Evolutionary conservation across 53 echinoderm and acorn worm species (phyloP).

Genomic region (Apostichopus leukothele): DNA sequence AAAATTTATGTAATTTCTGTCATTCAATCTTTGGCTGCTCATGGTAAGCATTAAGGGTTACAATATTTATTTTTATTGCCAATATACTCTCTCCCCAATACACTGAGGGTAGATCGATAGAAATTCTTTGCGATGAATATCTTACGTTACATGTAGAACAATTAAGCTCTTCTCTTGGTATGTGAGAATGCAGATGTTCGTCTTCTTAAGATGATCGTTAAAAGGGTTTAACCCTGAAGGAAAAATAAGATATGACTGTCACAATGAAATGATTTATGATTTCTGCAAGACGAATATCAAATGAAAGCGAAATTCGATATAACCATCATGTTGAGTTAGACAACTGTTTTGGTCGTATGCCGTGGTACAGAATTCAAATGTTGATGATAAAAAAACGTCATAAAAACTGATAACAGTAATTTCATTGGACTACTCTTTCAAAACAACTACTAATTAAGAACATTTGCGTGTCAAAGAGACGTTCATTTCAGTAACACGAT

Average conservation of each 20-base stretch:
- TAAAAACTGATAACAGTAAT: not conserved
- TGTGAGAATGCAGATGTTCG: constrained; percentile 40
- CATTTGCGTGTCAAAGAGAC: not conserved
- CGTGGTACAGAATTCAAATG: not conserved
- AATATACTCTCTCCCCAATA: not conserved
- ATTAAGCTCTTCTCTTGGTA: constrained; percentile 34
- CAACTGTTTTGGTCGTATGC: not conserved
- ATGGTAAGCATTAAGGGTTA: not conserved
- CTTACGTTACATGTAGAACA: constrained; percentile 1
- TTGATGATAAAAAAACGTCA: not conserved
- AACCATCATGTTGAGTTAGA: constrained; percentile 15
- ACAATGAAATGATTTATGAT: constrained; percentile 17
- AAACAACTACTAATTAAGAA: not conserved
- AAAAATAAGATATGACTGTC: constrained; percentile 24
- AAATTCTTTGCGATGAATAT: constrained; percentile 5
- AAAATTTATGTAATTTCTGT: not conserved
- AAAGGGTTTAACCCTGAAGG: not conserved
- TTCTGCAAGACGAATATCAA: constrained; percentile 26
- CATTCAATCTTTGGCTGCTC: not conserved
- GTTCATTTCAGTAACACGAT: not conserved
- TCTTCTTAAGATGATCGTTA: not conserved
- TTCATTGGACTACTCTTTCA: not conserved
- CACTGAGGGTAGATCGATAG: not conserved
- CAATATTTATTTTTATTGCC: not conserved
- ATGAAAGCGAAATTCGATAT: constrained; percentile 17